These are phyloP conservation scores for Charina bottae DNA, from an alignment of 2,113 vertebrate genomes.

Conservation along the genomic window DNA sequence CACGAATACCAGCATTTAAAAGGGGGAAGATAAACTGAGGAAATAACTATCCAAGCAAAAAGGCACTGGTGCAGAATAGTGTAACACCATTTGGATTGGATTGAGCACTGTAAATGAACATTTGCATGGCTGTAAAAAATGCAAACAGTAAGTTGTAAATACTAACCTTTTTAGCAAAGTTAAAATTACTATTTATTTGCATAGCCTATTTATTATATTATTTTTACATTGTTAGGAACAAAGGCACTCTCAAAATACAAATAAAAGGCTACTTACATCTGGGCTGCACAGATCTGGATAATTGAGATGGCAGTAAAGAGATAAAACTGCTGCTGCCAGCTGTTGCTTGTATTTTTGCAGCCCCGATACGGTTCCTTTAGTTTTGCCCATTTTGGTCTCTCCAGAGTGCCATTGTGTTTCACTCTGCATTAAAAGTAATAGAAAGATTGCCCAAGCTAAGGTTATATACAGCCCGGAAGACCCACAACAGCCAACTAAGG, in stretches of 20 bases:
- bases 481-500: too few species aligned
- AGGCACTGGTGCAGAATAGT: neutral
- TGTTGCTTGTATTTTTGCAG: neutral
- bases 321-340: neutral
- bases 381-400: conserved; percentile 41
- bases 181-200: conserved; percentile 77
- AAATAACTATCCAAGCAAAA: neutral
- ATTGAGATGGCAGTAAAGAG: neutral
- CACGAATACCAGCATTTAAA: conserved; percentile 18
- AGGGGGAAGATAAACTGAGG: neutral
- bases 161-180: conserved; percentile 75
- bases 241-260: conserved; percentile 60
- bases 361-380: neutral
- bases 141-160: conserved; percentile 70
- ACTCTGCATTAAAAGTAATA: conserved; percentile 65
- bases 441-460: conserved; percentile 63
- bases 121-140: conserved; percentile 59
- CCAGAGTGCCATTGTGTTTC: conserved; percentile 57
- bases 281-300: neutral
- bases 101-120: conserved; percentile 21
- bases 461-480: too few species aligned
- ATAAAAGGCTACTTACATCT: conserved; percentile 60
- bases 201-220: conserved; percentile 78
- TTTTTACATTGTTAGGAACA: conserved; percentile 64
- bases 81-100: conserved; percentile 53